These are phyloP conservation scores for Melierax canorus DNA, from an alignment of 2,113 vertebrate species.

Conservation along the genomic window DNA sequence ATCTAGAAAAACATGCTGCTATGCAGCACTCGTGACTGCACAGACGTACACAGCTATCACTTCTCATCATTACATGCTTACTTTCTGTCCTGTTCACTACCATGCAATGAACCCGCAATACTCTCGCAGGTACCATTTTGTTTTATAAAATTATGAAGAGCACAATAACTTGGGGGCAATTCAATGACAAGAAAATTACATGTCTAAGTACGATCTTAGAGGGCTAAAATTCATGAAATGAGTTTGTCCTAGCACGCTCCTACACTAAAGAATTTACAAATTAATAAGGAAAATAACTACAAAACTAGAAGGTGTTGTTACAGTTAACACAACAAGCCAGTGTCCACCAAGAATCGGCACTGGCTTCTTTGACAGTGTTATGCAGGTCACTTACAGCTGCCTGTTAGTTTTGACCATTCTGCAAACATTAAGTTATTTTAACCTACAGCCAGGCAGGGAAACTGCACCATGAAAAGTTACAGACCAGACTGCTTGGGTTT, in stretches of 20 bases:
- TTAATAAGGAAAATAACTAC: neutral
- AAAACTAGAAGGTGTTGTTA: neutral
- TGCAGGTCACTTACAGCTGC: accelerated
- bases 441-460: neutral
- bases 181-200: neutral
- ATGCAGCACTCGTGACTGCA: neutral
- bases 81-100: neutral
- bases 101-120: accelerated
- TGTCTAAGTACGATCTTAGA: neutral
- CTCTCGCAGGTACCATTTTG: neutral
- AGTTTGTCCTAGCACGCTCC: neutral
- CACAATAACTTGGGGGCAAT: neutral
- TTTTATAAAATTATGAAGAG: neutral
- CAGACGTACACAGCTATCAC: accelerated
- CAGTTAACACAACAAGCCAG: neutral
- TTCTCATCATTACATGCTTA: neutral
- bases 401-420: neutral
- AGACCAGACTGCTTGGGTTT: neutral
- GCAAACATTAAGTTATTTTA: neutral
- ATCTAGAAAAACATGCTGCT: neutral
- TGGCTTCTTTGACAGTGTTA: neutral
- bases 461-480: neutral
- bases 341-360: accelerated
- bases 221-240: neutral
- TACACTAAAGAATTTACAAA: neutral